Conservation (phyloP, 2,113 vertebrate genomes). For the Meles meles region DNA sequence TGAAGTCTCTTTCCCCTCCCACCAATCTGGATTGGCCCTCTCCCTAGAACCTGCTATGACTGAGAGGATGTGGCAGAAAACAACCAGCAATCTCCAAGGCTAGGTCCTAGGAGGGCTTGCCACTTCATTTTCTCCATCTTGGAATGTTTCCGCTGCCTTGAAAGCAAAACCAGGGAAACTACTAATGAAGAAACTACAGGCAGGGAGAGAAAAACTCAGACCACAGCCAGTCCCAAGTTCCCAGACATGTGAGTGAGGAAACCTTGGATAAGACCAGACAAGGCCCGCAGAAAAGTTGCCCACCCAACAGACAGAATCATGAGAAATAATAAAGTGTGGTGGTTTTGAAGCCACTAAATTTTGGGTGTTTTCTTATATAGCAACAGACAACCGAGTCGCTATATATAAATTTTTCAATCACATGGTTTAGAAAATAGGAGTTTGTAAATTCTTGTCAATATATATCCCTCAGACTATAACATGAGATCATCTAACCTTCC, state of each 20-base stretch:
- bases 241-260: neutral
- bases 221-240: neutral
- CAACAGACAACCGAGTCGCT: neutral
- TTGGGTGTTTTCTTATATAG: neutral
- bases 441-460: neutral
- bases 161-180: neutral
- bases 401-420: neutral
- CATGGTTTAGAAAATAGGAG: neutral
- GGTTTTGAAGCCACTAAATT: neutral
- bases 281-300: neutral
- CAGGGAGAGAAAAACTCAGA: neutral
- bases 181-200: neutral
- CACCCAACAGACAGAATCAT: neutral
- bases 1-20: neutral
- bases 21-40: neutral
- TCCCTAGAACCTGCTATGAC: neutral
- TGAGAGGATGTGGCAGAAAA: neutral
- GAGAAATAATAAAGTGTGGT: neutral
- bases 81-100: neutral
- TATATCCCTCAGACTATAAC: neutral
- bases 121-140: neutral
- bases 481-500: neutral
- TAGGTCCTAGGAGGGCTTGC: neutral
- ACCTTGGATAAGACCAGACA: neutral
- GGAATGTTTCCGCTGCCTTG: neutral